Percentiles rank a stretch among this genome's conserved stretches.
These are phyloP conservation scores for Pangasius mekongensis DNA, from an alignment of 2,797 vertebrate genomes.

Conservation along the genomic window DNA sequence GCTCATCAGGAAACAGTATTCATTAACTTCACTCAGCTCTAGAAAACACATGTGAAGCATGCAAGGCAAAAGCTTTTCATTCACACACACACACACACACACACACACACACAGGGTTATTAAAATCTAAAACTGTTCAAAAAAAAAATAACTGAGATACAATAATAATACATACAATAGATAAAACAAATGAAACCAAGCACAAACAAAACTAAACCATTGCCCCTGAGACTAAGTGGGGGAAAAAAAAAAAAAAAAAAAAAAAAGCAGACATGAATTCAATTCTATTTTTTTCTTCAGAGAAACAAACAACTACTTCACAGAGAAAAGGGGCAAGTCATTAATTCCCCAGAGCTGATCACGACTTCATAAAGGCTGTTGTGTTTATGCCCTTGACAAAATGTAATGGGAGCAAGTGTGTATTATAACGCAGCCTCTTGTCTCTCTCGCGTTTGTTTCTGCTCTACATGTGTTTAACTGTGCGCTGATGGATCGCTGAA, in stretches of 20 bases:
- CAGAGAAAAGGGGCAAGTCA: background rate
- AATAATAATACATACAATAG: background rate
- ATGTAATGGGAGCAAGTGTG: background rate
- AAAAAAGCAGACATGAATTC: background rate
- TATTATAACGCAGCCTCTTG: background rate
- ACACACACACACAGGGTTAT: slow-evolving; percentile 20
- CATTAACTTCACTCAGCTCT: slow-evolving; percentile 44
- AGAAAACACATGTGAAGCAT: slow-evolving; percentile 28
- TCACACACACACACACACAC: slow-evolving; percentile 45
- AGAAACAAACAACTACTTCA: background rate
- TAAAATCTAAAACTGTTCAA: background rate
- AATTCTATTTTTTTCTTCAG: background rate
- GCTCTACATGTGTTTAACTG: background rate
- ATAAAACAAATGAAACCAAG: background rate
- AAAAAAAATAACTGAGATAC: background rate
- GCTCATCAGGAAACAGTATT: slow-evolving; percentile 55
- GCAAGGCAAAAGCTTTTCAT: background rate
- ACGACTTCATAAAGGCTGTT: background rate
- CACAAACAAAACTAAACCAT: background rate
- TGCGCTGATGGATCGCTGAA: background rate
- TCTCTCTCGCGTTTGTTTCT: background rate
- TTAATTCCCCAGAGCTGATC: background rate
- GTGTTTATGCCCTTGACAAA: background rate
- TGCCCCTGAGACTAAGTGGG: background rate
- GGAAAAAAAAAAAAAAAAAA: background rate